phyloP scores from a whole-genome alignment of 1,140 invertebrate species.

The Drosophila athabasca region DNA sequence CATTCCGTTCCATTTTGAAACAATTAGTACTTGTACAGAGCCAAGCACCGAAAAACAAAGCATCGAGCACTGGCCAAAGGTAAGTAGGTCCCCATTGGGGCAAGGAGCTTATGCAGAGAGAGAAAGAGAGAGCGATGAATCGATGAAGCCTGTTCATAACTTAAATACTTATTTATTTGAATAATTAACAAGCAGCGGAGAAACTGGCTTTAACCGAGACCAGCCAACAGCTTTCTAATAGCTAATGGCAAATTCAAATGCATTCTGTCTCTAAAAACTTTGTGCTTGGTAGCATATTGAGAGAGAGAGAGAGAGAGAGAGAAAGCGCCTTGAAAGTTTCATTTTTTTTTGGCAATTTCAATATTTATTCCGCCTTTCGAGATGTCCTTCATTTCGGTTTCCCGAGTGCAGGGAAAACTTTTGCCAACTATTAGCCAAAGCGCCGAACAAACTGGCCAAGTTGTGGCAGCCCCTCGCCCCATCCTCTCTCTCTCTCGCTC shows the following conservation, averaged over 20 bases:
- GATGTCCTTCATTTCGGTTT: constrained; percentile 47
- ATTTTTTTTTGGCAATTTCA: constrained; percentile 59
- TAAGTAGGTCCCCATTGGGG: neutral
- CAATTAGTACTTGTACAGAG: constrained; percentile 32
- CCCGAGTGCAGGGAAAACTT: constrained; percentile 49
- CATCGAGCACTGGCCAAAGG: constrained; percentile 12
- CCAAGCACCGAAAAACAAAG: constrained; percentile 29
- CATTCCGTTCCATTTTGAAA: constrained; percentile 29
- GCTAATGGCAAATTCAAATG: constrained; percentile 20
- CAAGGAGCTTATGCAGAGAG: neutral
- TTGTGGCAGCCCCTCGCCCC: constrained; percentile 51
- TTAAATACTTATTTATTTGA: constrained; percentile 38
- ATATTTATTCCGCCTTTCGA: constrained; percentile 54
- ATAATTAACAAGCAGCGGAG: constrained; percentile 33
- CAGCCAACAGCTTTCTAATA: constrained; percentile 27
- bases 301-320: constrained; percentile 11
- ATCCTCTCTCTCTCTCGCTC: neutral
- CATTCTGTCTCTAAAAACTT: constrained; percentile 35
- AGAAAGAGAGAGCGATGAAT: too few species aligned
- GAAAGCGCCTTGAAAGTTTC: constrained; percentile 43
- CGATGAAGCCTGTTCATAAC: neutral
- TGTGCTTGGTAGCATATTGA: constrained; percentile 48
- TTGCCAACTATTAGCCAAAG: constrained; percentile 74
- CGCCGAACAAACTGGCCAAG: constrained; percentile 59
- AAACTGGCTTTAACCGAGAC: constrained; percentile 31